Evolutionary conservation across 2,113 vertebrate genomes (phyloP), one percentile per base, ranked within the genome.

Genomic region (Mesitornis unicolor): DNA sequence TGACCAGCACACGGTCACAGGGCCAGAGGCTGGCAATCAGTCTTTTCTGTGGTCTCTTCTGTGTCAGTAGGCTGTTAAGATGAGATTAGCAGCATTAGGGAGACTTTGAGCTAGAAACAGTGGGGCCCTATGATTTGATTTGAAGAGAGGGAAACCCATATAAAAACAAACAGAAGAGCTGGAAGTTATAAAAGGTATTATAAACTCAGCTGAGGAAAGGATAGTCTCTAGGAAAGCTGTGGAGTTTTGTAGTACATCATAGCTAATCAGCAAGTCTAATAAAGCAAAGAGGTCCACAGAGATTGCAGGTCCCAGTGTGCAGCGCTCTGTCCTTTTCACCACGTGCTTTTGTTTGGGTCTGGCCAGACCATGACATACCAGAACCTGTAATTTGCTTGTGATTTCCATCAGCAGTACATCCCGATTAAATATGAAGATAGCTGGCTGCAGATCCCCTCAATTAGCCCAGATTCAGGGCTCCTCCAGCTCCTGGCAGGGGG

Each of bases 1-100:
- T 92, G 96, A 95, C 67, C 50, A 42, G 73, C 70, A 64, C 79
- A 57, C 45, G 54, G 96, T 96, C 95, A 96, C 82, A 95, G 91
- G 93, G 95, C 76, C 92, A 96, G 64, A 69, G 90, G 76, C 92
- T 91, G 91, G 82, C 92, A 84, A 33, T 79, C 91, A 91, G 71
- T 65, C 86, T 92, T 89, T 86, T 65, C 90, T 93, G 93, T 71
- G 38, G 93, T 87, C 73, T 95, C 91, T 96, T 96, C 90, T 97
- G 57, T 75, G 87, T 95, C 94, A 91, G 92, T 93, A 97, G 93
- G 91, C 73, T 96, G 89, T 91, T 95, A 93, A 95, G 88, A 95
- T 45, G 84, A 91, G 92, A 88, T 95, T 96, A 97, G 84, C 57
- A 92, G 70, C 84, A 88, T 91, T 89, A 81, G 43, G 45, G 59